Evolutionary conservation across 2,113 vertebrate genomes (phyloP), one percentile per base, ranked within the genome.

Genomic region (Misgurnus mizolepis): DNA sequence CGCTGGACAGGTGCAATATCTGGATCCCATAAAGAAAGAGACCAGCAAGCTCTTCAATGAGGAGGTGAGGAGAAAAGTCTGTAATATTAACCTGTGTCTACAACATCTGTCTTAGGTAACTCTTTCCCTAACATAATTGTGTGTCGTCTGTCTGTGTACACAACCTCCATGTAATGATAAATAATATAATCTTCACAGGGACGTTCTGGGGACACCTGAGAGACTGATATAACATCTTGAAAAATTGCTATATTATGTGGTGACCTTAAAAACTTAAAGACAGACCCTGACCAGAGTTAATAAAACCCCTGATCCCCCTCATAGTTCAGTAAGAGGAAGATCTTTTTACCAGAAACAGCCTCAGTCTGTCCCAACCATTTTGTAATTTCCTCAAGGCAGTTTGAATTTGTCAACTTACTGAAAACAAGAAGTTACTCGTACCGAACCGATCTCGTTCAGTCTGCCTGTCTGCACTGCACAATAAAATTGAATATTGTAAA

Each of bases 1-100:
- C 0, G 95, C 96, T 0, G 96, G 96, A 0, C 96, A 97, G 84
- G 95, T 98, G 81, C 96, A 98, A 88, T 95, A 93, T 85, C 90
- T 98, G 41, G 96, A 97, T 89, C 96, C 96, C 55, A 96, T 95
- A 84, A 96, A 95, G 91, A 97, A 96, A 85, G 96, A 96, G 58
- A 94, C 94, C 87, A 95, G 95, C 81, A 95, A 95, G 74, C 93
- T 97, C 43, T 98, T 97, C 87, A 98, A 98, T 0, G 95, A 98
- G 90, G 96, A 98, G 96, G 95, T 97, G 86, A 82, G 27, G 11
- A 50, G 49, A 12, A 12, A 3, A 0, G 15, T n/a, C 7, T 47
- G 45, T 8, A 10, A 47, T 56, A 15, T 56, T 12, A 34, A 34
- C 27, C 27, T 34, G 27, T 34, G 27, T 34, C 27, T 34, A 34